Conservation (phyloP, 2,113 vertebrate species). For the Nesoenas mayeri region DNA sequence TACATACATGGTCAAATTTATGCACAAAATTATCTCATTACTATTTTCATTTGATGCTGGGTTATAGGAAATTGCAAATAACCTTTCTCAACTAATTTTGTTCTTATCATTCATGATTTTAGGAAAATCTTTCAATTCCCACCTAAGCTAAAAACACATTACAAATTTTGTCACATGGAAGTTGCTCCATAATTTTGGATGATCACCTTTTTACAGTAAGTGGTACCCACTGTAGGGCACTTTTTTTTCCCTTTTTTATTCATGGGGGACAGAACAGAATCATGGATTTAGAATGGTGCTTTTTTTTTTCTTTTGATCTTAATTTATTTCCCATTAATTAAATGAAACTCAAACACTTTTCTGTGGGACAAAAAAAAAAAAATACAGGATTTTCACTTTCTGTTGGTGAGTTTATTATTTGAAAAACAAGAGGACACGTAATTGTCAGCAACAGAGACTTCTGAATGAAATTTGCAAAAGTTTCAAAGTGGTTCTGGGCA, state of each 20-base stretch:
- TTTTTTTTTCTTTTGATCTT: neutral
- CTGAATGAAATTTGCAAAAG: neutral
- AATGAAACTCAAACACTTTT: neutral
- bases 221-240: accelerated
- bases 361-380: neutral
- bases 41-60: neutral
- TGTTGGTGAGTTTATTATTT: neutral
- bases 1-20: neutral
- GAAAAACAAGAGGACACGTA: neutral
- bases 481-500: neutral
- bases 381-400: neutral
- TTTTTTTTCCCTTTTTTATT: no score
- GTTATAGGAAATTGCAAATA: neutral
- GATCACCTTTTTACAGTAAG: neutral
- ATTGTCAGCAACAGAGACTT: neutral
- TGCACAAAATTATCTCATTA: neutral
- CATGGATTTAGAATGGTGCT: neutral
- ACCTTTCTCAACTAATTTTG: neutral
- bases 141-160: neutral
- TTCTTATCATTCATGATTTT: neutral
- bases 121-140: neutral
- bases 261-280: neutral
- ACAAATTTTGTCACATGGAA: neutral
- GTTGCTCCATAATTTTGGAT: neutral
- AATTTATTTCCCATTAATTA: neutral